Base-by-base conservation (phyloP, 2,888 invertebrate species). In the Priocnemis perturbator region DNA sequence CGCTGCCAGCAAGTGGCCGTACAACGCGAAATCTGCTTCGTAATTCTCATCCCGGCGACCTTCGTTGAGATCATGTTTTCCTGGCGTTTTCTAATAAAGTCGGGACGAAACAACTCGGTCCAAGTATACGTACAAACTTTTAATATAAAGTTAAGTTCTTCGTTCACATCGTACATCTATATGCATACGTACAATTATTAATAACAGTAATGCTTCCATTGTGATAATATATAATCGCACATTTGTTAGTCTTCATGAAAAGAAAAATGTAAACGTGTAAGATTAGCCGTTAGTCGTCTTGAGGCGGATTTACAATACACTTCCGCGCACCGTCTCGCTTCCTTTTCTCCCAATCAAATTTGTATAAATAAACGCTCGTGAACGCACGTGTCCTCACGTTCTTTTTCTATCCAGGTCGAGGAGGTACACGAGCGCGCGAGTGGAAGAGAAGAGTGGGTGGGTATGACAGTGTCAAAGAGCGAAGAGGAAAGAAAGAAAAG, bases 1-100 rank as follows among this genome's bases (percentile, higher is more conserved):
- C 83, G 92, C 94, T 0, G 94, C 93, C 0, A 93, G 92, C 72
- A 91, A 93, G 78, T 94, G 94, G 94, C 89, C 89, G 2, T 82
- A 80, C 20, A 91, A 90, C 81, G 62, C 64, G 23, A 91, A 92
- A 77, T 93, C 93, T 1, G 93, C 93, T 0, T 83, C 92, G 91
- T 2, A 91, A 91, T 44, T 85, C 50, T 50, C 19, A 17, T 14
- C 17, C n/a, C n/a, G n/a, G n/a, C n/a, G n/a, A n/a, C n/a, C n/a
- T 50, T 3, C 50, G 14, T 50, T 11, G 17, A 14, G 17, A 19
- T 50, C 7, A 2, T 17, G 1, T 50, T 50, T 5, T 50, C 17
- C 4, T 50, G 15, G 1, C 4, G 2, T 9, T 1, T 19, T 7
- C 50, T 17, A 50, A 50, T 50, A 26, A 45, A 4, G 19, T 53